Percentiles rank a stretch among this genome's conserved stretches.
These are phyloP conservation scores for Diabrotica undecimpunctata DNA, from an alignment of 1,140 invertebrate genomes.

Conservation along the genomic window DNA sequence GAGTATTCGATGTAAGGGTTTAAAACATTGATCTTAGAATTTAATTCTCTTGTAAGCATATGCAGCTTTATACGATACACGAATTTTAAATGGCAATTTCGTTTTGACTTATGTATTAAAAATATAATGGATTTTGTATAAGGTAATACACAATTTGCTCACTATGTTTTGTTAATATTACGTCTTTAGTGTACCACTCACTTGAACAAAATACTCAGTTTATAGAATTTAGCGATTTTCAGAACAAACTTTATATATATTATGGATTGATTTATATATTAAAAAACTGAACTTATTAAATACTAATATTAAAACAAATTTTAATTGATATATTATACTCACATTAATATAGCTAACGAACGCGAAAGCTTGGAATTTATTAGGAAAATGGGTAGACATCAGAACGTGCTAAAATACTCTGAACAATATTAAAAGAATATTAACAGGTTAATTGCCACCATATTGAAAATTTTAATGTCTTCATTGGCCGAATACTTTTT, in stretches of 20 bases:
- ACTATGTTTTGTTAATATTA: background rate
- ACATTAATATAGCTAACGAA: too few relatives aligned
- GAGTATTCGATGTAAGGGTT: background rate
- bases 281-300: background rate
- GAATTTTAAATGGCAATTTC: background rate
- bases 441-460: too few relatives aligned
- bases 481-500: too few relatives aligned
- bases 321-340: too few relatives aligned
- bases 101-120: conserved; percentile 1
- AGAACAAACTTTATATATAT: background rate
- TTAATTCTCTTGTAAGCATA: background rate
- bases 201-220: too few relatives aligned
- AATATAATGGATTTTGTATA: conserved; percentile 1
- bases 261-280: background rate
- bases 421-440: too few relatives aligned
- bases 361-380: too few relatives aligned
- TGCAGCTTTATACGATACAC: background rate
- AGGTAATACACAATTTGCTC: background rate
- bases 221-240: background rate
- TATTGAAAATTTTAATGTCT: too few relatives aligned
- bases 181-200: too few relatives aligned
- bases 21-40: background rate
- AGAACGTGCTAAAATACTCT: too few relatives aligned
- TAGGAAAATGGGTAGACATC: too few relatives aligned
- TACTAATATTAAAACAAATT: background rate